phyloP scores from a whole-genome alignment of 2,797 vertebrate species.

The Acanthopagrus latus region DNA sequence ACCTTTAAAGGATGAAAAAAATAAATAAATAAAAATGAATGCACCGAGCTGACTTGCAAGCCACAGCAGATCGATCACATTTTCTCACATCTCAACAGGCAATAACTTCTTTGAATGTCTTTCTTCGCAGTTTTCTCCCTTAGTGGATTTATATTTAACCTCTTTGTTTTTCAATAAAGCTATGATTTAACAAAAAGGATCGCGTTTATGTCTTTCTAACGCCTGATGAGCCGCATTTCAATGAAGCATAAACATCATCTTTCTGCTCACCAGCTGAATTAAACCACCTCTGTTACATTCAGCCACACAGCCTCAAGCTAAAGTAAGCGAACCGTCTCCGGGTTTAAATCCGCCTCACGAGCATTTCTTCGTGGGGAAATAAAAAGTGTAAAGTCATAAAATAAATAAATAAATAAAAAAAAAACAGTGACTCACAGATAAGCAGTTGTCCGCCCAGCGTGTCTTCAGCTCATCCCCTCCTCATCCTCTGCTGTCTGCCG shows the following conservation, averaged over 20 bases:
- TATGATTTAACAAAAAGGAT: accelerated
- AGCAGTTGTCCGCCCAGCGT: conserved; percentile 40
- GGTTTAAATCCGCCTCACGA: neutral
- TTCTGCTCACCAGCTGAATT: neutral
- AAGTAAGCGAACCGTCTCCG: neutral
- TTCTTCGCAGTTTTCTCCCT: neutral
- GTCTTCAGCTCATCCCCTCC: conserved; percentile 60
- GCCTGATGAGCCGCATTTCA: neutral
- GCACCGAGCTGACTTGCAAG: neutral
- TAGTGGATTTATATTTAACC: too few relatives aligned
- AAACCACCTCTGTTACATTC: neutral
- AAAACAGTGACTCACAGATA: conserved; percentile 55
- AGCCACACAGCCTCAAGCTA: neutral
- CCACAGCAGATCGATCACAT: too few relatives aligned
- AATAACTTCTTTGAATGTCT: neutral
- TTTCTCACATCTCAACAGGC: neutral
- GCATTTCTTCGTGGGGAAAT: neutral
- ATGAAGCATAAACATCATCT: neutral
- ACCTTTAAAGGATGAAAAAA: neutral
- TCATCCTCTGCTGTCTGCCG: conserved; percentile 55
- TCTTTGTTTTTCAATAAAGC: neutral
- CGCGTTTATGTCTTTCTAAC: neutral
- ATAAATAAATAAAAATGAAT: too few relatives aligned
- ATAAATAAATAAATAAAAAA: neutral
- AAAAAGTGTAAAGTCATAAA: neutral